phyloP scores from a whole-genome alignment of 2,113 vertebrate species.

The Halcyon senegalensis region DNA sequence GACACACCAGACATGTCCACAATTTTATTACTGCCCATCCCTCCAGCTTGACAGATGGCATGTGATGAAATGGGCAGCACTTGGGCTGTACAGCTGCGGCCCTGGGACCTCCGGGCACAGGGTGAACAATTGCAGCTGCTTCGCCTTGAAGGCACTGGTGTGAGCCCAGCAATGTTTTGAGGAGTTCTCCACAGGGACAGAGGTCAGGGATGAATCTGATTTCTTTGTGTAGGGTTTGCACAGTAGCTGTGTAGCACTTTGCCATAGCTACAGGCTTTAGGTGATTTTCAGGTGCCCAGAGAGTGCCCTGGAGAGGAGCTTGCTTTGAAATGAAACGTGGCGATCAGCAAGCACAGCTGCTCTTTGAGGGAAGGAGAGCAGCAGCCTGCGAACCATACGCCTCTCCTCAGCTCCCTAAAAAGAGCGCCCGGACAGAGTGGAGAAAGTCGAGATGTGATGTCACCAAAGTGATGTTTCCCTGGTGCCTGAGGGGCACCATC shows the following conservation, averaged over 20 bases:
- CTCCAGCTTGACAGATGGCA: neutral
- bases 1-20: neutral
- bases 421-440: neutral
- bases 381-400: fast-evolving
- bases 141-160: neutral
- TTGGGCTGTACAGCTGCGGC: neutral
- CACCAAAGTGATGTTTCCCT: neutral
- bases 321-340: neutral
- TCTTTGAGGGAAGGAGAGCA: neutral
- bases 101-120: neutral
- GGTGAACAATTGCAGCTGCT: neutral
- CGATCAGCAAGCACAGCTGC: neutral
- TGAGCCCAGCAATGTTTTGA: neutral
- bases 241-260: neutral
- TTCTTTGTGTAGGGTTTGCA: neutral
- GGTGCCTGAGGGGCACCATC: neutral
- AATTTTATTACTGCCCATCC: neutral
- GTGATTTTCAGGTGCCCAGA: neutral
- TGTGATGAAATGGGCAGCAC: neutral
- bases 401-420: neutral
- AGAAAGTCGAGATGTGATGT: neutral
- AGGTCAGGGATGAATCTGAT: neutral
- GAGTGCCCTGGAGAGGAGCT: neutral
- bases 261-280: neutral
- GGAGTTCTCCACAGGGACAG: neutral